phyloP scores from a whole-genome alignment of 2,888 invertebrate genomes.

The Orchesellides sinensis region DNA sequence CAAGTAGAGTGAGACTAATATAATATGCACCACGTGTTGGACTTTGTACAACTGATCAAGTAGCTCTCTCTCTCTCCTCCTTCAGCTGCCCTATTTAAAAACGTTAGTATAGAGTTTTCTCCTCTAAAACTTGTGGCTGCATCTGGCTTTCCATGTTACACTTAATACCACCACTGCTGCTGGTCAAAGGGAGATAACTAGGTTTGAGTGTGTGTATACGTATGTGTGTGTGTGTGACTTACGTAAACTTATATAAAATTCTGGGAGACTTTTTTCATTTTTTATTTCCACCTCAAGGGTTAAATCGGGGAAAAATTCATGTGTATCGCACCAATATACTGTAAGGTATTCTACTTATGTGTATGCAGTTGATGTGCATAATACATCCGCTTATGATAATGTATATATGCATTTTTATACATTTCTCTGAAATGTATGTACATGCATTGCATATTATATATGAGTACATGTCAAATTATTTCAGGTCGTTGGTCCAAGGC shows the following conservation, averaged over 20 bases:
- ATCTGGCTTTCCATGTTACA: too few relatives aligned
- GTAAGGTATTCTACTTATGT: not conserved
- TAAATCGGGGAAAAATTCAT: slow-evolving; percentile 21
- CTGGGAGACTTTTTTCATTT: slow-evolving; percentile 9
- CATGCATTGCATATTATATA: not conserved
- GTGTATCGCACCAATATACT: not conserved
- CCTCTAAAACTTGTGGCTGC: not conserved
- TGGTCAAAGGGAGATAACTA: slow-evolving; percentile 29
- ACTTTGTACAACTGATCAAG: slow-evolving; percentile 13
- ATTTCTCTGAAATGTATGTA: not conserved
- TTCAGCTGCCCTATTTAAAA: not conserved
- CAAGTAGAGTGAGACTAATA: slow-evolving; percentile 17
- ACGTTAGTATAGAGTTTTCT: not conserved
- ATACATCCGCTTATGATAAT: not conserved
- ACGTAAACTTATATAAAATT: not conserved
- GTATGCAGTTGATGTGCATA: not conserved
- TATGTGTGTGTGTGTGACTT: not conserved
- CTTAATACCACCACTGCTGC: not conserved
- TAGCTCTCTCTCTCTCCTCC: not conserved
- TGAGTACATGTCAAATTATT: slow-evolving; percentile 46
- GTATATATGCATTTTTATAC: not conserved
- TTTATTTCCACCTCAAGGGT: slow-evolving; percentile 42
- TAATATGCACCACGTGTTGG: slow-evolving; percentile 24
- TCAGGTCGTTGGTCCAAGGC: slow-evolving; percentile 57
- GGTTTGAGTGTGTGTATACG: too few relatives aligned